Evolutionary conservation across 2,797 vertebrate genomes (phyloP).

Genomic region (Champsocephalus esox): DNA sequence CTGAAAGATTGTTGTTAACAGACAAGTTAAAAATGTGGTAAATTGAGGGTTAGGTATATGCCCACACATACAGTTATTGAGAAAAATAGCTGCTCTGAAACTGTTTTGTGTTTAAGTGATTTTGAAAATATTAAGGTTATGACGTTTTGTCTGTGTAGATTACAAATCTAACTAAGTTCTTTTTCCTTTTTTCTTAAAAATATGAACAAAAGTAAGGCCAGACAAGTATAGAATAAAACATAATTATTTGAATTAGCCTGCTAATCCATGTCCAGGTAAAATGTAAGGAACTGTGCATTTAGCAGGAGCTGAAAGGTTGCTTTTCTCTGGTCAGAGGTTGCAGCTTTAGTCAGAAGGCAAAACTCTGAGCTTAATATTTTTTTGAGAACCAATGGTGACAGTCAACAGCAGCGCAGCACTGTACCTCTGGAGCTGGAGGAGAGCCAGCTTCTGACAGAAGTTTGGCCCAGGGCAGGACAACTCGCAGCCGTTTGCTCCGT

Average conservation of each 20-base stretch:
- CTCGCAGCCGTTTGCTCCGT: constrained; percentile 43
- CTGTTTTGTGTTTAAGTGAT: neutral
- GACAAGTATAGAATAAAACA: neutral
- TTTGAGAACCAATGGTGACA: constrained; percentile 5
- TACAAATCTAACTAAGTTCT: neutral
- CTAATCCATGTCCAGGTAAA: neutral
- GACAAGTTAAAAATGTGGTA: no score
- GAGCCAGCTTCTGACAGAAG: constrained; percentile 50
- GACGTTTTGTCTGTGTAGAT: neutral
- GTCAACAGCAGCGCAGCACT: constrained; percentile 3
- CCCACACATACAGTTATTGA: no score
- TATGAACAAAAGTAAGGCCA: neutral
- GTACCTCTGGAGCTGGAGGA: constrained; percentile 72
- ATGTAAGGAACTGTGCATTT: neutral
- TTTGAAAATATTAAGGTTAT: neutral
- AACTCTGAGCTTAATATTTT: neutral
- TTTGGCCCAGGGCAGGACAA: constrained; percentile 48
- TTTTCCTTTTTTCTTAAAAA: neutral
- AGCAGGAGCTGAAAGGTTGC: neutral
- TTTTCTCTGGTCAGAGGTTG: neutral
- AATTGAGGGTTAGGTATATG: no score
- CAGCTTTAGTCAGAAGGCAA: neutral
- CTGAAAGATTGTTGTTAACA: no score
- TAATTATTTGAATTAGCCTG: neutral
- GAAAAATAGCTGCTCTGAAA: neutral